A percentile compares a stretch with the other conserved stretches of the same genome.
Conservation (phyloP, 2,888 invertebrate species). For the Megalurothrips usitatus region DNA sequence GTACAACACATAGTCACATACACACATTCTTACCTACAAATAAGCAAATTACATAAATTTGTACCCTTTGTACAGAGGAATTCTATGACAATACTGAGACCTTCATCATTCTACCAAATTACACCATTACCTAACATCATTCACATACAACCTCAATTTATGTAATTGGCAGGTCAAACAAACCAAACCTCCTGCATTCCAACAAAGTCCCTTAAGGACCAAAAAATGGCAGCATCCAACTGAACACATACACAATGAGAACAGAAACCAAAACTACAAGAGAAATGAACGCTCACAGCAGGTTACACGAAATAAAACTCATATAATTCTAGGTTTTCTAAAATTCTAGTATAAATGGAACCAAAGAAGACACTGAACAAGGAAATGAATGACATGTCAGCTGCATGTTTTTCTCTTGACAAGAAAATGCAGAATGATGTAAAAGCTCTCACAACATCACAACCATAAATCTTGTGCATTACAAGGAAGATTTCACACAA, state of each 20-base stretch:
- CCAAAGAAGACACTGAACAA: neutral
- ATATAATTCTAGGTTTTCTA: neutral
- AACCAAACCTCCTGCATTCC: neutral
- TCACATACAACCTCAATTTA: neutral
- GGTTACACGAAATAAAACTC: neutral
- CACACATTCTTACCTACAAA: neutral
- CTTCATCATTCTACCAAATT: neutral
- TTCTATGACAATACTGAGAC: conserved; percentile 11
- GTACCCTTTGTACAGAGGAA: conserved; percentile 26
- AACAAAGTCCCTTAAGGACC: neutral
- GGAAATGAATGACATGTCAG: neutral
- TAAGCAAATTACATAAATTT: neutral
- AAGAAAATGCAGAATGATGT: neutral
- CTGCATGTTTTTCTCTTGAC: neutral
- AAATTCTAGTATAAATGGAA: neutral
- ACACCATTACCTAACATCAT: neutral
- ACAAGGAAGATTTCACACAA: neutral
- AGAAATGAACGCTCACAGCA: neutral
- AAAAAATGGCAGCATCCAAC: neutral
- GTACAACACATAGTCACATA: neutral
- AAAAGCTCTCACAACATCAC: neutral
- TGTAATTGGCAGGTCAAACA: neutral
- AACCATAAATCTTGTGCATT: neutral
- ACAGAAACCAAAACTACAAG: neutral
- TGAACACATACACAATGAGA: neutral